Evolutionary conservation across 1,140 invertebrate species (phyloP), one percentile per base, ranked within the genome.

Genomic region (Chelonus insularis): DNA sequence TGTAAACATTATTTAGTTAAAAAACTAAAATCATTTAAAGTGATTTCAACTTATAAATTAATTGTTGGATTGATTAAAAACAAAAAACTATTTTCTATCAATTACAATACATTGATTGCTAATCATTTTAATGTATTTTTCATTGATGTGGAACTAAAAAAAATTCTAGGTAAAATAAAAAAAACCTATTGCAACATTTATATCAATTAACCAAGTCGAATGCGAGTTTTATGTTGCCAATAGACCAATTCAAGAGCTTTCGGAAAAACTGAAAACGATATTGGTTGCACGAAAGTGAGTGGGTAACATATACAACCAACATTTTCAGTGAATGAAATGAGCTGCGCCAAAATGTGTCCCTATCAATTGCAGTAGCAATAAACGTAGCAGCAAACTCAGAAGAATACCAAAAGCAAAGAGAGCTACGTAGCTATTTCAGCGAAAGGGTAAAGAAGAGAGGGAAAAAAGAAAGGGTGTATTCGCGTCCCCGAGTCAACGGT

Each of bases 331-430:
- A 62, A 62, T 56, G 34, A 43, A 48, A 34, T 37, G 51, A 43
- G 45, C 37, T 34, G 23, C 58, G 51, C 50, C 20, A 36, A 59
- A 58, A 60, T 59, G 57, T 56, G 54, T 29, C 32, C 56, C 58
- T 63, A 68, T 70, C 68, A 73, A 69, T 72, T 71, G 70, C 62
- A 60, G 66, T 71, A 66, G 70, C 68, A 61, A 60, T 67, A 56
- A 72, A 67, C 67, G 65, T 67, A 72, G 71, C 63, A 65, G 58
- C n/a, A n/a, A n/a, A 68, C 63, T 58, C 11, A 45, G 34, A 65
- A 65, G 65, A 68, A 74, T 70, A 68, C 58, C 69, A 60, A 70
- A 72, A 71, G 65, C 66, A 62, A 57, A 62, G 64, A 68, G 50
- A 62, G 61, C 47, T 47, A 63, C 59, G 48, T 57, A 65, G 67